Percentiles rank a stretch among this genome's conserved stretches.
Conservation (phyloP, 2,797 vertebrate species). For the Eulemur albifrons region DNA sequence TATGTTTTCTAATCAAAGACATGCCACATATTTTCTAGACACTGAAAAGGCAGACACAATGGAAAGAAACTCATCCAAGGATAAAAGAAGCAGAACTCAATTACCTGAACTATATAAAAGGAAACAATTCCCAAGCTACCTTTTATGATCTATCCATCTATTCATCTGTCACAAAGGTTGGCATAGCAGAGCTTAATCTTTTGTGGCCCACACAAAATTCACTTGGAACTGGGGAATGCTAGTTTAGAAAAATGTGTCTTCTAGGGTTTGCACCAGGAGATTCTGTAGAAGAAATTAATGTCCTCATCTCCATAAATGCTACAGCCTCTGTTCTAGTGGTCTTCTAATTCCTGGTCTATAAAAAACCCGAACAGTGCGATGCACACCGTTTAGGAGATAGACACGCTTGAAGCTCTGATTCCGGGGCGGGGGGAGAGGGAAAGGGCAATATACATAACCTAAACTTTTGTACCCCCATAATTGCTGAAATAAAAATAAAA, state of each 20-base stretch:
- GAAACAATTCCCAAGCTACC: neutral
- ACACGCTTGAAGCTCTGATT: no score
- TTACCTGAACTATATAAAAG: slow-evolving; percentile 17
- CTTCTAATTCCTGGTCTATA: neutral
- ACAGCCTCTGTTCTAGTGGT: neutral
- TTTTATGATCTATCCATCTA: neutral
- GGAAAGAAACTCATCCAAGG: neutral
- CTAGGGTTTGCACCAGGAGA: neutral
- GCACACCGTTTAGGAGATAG: no score
- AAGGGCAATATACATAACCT: no score
- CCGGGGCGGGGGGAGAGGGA: no score
- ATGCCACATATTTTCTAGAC: neutral
- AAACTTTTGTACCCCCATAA: no score
- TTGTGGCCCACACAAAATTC: neutral
- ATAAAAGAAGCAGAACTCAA: neutral
- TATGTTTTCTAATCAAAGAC: slow-evolving; percentile 40
- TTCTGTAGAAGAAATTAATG: neutral
- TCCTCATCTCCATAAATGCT: neutral
- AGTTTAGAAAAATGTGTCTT: slow-evolving; percentile 4
- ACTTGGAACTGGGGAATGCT: neutral
- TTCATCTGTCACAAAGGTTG: neutral
- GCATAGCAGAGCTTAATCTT: slow-evolving; percentile 1
- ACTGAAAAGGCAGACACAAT: neutral
- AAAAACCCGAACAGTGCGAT: neutral
- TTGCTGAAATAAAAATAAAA: no score